Base-by-base conservation (phyloP, 1,140 invertebrate genomes). In the Plectrocnemia conspersa region DNA sequence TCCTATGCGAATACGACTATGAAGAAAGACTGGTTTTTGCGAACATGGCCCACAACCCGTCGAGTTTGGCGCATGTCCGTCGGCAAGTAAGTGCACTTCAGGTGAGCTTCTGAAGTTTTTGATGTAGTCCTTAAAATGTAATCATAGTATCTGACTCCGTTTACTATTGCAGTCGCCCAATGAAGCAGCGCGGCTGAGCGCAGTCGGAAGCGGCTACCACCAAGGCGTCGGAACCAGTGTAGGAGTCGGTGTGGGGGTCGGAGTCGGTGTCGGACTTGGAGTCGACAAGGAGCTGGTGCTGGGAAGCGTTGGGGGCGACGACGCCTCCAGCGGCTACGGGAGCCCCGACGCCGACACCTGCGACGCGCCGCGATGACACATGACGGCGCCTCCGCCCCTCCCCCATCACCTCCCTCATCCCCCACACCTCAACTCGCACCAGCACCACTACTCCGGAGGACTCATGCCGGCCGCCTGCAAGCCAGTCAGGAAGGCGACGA, bases 1-100 rank as follows among this genome's bases (percentile, higher is more conserved):
- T 96, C 59, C 79, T 95, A 1, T 96, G 91, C 74, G 89, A 94
- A 69, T 91, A 92, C 70, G 91, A 96, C 73, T 95, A 94, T 73
- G 89, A 94, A 70, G 91, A 94, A 70, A 74, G 89, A 63, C 79
- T 91, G 70, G 84, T 91, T 52, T 93, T 91, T 68, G 89, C 90
- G 19, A 91, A 84, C 71, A 86, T 92, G 83, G 85, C 86, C n/a
- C 84, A 88, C 63, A 89, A 91, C 70, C 89, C 89, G 36, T 88
- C 83, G 63, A 88, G 86, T 33, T 72, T 93, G 59, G 88, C 89
- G 23, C 89, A 92, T 71, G 86, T 93, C 66, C 87, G 90, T 72
- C 78, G 87, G 70, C 89, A 92, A 78, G 85, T 89, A 67, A 86
- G 80, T 70, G 83, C 84, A 67, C 74, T 86, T 69, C 82, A 80